Conservation (phyloP, 2,888 invertebrate genomes). For the Ferdinandea cuprea region DNA sequence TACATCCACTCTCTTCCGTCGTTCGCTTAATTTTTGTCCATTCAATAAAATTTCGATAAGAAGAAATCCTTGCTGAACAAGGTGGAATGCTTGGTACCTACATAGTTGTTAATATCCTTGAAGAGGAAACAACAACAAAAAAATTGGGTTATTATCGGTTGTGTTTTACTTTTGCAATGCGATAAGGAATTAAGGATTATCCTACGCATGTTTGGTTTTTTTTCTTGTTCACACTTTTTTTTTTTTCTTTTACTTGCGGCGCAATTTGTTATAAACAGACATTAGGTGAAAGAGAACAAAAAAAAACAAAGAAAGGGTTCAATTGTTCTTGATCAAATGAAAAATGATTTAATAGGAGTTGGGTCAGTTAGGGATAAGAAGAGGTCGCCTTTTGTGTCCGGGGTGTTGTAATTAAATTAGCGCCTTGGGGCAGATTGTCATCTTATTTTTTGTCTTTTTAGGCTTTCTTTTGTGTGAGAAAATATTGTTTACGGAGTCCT, state of each 20-base stretch:
- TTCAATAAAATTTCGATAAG: conserved; percentile 62
- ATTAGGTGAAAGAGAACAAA: conserved; percentile 6
- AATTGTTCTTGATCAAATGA: conserved; percentile 59
- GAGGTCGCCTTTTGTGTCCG: conserved; percentile 36
- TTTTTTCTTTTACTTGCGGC: not conserved
- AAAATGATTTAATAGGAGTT: conserved; percentile 56
- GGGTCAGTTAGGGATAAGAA: conserved; percentile 6
- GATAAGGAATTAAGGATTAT: conserved; percentile 68
- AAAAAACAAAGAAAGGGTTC: conserved; percentile 35
- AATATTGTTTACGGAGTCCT: conserved; percentile 48
- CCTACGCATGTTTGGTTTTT: conserved; percentile 49
- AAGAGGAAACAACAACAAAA: conserved; percentile 51
- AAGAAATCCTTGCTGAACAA: conserved; percentile 49
- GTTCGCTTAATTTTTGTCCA: conserved; percentile 62
- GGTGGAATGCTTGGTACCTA: conserved; percentile 19
- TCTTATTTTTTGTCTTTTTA: conserved; percentile 20
- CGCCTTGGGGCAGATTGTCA: conserved; percentile 60
- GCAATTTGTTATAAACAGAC: conserved; percentile 42
- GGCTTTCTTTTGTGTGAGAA: conserved; percentile 9
- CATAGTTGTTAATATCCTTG: conserved; percentile 42
- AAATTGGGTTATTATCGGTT: conserved; percentile 61
- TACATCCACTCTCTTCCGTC: conserved; percentile 29
- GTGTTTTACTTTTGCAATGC: conserved; percentile 58
- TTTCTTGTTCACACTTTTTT: conserved; percentile 9
- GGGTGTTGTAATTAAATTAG: conserved; percentile 72